Conservation (phyloP, 2,113 vertebrate genomes). For the Heterochromis multidens region DNA sequence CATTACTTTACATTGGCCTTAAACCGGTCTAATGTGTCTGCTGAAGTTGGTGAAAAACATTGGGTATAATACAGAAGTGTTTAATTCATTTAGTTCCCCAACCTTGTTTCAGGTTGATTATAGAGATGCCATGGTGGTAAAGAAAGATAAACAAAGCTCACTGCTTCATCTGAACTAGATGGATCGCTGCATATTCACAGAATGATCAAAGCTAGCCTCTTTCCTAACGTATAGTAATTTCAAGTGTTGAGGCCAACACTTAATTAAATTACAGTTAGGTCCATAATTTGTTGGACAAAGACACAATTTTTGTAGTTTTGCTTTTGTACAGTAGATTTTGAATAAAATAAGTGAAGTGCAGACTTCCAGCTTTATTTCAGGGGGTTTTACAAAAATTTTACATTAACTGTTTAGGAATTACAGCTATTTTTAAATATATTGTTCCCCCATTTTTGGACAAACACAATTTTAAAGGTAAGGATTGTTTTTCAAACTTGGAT, state of each 20-base stretch:
- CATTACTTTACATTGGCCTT: not conserved
- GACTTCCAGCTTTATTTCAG: too few species aligned
- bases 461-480: too few species aligned
- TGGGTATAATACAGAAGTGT: not conserved
- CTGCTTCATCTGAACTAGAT: conserved; percentile 12
- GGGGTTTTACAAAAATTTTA: too few species aligned
- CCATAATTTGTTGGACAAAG: not conserved
- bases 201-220: conserved; percentile 32
- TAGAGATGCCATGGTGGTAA: conserved; percentile 3
- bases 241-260: not conserved
- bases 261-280: not conserved
- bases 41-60: not conserved
- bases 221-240: conserved; percentile 32
- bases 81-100: conserved; percentile 13
- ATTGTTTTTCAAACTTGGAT: too few species aligned
- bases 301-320: not conserved
- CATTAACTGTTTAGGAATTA: too few species aligned
- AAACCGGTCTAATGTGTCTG: not conserved
- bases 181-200: conserved; percentile 20
- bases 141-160: conserved; percentile 24
- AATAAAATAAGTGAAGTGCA: not conserved
- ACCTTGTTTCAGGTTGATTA: conserved; percentile 13
- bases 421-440: too few species aligned
- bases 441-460: too few species aligned
- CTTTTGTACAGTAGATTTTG: not conserved